A percentile compares a stretch with the other conserved stretches of the same genome.
Evolutionary conservation across 1,140 invertebrate genomes (phyloP).

Genomic region (Drosophila oshimai): DNA sequence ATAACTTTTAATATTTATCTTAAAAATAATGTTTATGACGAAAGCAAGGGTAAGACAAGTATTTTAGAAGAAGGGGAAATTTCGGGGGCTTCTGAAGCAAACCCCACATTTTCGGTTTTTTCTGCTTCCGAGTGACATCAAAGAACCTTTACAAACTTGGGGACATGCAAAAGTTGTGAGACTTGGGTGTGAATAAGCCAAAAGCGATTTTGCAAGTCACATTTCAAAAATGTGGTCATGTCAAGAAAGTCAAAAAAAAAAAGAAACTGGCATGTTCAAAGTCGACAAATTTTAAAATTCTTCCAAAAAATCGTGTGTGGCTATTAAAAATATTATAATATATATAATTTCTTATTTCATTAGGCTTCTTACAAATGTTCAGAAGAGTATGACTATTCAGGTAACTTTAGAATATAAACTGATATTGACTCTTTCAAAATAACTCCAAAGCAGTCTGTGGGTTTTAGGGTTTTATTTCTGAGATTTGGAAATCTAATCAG

Average conservation of each 20-base stretch:
- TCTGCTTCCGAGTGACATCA: constrained; percentile 17
- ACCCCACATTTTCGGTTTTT: constrained; percentile 9
- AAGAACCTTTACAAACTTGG: background rate
- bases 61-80: background rate
- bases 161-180: background rate
- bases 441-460: background rate
- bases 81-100: background rate
- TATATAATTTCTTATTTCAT: too few species aligned
- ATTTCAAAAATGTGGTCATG: background rate
- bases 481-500: background rate
- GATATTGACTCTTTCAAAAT: too few species aligned
- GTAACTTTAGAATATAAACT: too few species aligned
- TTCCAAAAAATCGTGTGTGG: too few species aligned
- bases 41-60: background rate
- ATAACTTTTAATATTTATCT: too few species aligned
- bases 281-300: too few species aligned
- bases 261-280: too few species aligned
- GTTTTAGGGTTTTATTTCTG: background rate
- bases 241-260: background rate
- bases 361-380: too few species aligned
- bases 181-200: constrained; percentile 3
- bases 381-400: too few species aligned
- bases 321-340: too few species aligned
- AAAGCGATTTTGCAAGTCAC: background rate
- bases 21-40: too few species aligned